phyloP scores from a whole-genome alignment of 1,140 invertebrate genomes.

The Ceratina japonica region DNA sequence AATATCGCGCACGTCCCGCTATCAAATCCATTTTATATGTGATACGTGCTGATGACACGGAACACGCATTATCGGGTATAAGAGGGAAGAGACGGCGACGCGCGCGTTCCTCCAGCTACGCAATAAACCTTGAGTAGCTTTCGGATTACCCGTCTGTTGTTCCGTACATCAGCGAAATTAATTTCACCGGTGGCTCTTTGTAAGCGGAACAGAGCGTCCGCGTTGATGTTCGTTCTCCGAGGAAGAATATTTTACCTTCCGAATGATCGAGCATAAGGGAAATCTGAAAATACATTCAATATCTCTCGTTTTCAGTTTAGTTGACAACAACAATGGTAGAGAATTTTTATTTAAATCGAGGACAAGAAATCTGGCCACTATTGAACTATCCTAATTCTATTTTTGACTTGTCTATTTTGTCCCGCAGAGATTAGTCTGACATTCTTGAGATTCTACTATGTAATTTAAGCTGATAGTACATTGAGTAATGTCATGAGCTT shows the following conservation, averaged over 20 bases:
- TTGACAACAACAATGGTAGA: too few relatives aligned
- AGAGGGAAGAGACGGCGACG: too few relatives aligned
- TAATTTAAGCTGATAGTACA: too few relatives aligned
- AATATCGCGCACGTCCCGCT: background rate
- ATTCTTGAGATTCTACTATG: too few relatives aligned
- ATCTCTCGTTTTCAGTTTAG: too few relatives aligned
- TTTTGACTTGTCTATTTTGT: background rate
- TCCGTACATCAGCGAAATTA: slow-evolving; percentile 24
- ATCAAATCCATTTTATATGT: background rate
- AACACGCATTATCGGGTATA: slow-evolving; percentile 2
- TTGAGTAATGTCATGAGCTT: too few relatives aligned
- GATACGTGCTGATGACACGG: background rate
- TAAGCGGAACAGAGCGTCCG: background rate
- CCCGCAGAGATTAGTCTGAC: too few relatives aligned
- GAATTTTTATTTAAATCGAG: background rate
- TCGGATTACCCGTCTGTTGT: background rate
- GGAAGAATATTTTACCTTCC: too few relatives aligned
- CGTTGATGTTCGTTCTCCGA: background rate
- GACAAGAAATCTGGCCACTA: background rate
- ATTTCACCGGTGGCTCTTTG: background rate
- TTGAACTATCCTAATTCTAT: background rate
- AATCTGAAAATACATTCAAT: too few relatives aligned
- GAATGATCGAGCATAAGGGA: too few relatives aligned
- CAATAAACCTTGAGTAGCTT: background rate
- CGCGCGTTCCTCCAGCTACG: too few relatives aligned